Evolutionary conservation across 2,797 vertebrate genomes (phyloP).

Genomic region (Pachyuromys duprasi): DNA sequence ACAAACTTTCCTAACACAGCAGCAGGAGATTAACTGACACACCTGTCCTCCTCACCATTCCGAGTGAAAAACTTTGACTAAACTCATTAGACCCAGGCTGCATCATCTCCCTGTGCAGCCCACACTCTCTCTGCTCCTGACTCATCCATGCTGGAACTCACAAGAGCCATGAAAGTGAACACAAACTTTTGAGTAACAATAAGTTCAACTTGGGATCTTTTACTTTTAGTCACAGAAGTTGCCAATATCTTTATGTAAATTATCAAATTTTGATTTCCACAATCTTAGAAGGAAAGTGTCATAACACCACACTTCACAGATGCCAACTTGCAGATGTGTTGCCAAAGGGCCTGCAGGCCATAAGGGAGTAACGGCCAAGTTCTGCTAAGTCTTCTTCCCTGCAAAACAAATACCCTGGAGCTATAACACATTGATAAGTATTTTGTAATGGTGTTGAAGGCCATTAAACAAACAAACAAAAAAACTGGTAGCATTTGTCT

Average conservation of each 20-base stretch:
- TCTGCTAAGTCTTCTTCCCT: neutral
- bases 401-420: neutral
- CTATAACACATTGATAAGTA: neutral
- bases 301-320: neutral
- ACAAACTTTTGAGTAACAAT: neutral
- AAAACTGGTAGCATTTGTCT: neutral
- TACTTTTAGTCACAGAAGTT: neutral
- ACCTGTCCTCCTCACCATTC: neutral
- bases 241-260: neutral
- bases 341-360: neutral
- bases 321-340: neutral
- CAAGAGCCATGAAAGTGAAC: neutral
- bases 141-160: neutral
- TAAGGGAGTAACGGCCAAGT: neutral
- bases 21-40: neutral
- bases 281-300: neutral
- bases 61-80: neutral
- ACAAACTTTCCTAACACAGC: neutral
- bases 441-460: neutral
- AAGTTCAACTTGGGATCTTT: neutral
- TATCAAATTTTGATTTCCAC: neutral
- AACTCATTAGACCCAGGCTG: neutral
- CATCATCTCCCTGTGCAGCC: too few relatives aligned
- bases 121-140: neutral
- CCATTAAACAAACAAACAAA: neutral